Base-by-base conservation (phyloP, 2,113 vertebrate genomes). In the Etia nguti region DNA sequence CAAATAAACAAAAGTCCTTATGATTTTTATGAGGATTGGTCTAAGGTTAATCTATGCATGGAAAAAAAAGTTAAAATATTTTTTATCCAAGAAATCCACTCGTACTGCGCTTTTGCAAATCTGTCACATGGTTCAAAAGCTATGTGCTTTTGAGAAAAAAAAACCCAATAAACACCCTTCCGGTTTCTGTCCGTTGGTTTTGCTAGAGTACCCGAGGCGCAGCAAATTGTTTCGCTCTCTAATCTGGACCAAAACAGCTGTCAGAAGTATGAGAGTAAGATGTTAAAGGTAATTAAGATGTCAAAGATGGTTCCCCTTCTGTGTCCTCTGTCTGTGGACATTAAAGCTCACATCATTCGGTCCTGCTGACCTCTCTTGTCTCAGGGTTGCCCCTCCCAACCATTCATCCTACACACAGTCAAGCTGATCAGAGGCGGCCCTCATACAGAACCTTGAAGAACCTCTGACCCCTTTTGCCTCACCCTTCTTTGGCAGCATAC, bases 281-380 rank as follows among this genome's bases (percentile, higher is more conserved):
- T 90, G 93, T 95, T 91, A 54, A 89, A 88, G 87, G 94, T 95
- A 96, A 97, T 96, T 96, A 95, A 96, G 95, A 96, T 93, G 96
- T 96, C 95, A 96, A 94, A 94, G 93, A 92, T 88, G 82, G 86
- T 81, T 92, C 93, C 93, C 86, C 54, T 95, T 91, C 82, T 54
- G 91, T 91, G 94, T 94, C 92, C 90, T 92, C 93, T 86, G 87
- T 94, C 84, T 96, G 95, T 96, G 94, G 96, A 96, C 95, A 95
- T 95, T 96, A 95, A 95, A 96, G 95, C 95, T 96, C 96, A 95
- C 92, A 93, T 95, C 95, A 96, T 95, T 93, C 94, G 94, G 94
- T 95, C 94, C 93, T 60, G 16, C 89, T 96, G 96, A 96, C 96
- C 96, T 96, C 92, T 92, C 87, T 83, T 79, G 87, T 93, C 95